Evolutionary conservation across 2,797 vertebrate species (phyloP).

Genomic region (Hyperoplus lanceolatus): DNA sequence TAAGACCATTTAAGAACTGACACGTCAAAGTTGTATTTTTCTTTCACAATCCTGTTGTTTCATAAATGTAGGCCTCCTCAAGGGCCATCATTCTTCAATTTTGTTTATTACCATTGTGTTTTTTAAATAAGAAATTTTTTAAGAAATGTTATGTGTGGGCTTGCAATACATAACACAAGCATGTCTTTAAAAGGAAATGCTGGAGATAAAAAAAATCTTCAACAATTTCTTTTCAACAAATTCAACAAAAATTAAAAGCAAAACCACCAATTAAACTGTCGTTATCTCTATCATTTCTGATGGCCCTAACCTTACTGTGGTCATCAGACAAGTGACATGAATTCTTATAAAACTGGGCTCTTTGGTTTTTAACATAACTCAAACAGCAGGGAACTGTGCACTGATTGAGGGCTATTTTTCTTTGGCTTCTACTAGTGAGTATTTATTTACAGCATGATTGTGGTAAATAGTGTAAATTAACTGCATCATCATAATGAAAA

Average conservation of each 20-base stretch:
- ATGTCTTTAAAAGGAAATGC: constrained; percentile 1
- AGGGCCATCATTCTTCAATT: neutral
- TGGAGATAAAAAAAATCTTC: neutral
- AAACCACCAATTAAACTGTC: too few species aligned
- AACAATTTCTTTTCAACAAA: neutral
- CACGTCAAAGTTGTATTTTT: neutral
- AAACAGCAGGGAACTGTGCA: neutral
- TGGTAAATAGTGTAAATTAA: constrained; percentile 4
- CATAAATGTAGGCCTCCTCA: constrained; percentile 11
- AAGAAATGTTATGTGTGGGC: too few species aligned
- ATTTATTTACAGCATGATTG: neutral
- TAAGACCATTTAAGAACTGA: neutral
- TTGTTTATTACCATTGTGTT: neutral
- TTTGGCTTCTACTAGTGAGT: neutral
- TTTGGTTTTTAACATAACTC: neutral
- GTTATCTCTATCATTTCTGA: neutral
- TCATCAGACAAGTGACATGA: neutral
- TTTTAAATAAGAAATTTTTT: too few species aligned
- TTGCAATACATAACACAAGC: too few species aligned
- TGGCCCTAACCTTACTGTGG: neutral
- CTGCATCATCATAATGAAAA: neutral
- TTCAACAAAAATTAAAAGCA: neutral
- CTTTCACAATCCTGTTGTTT: neutral
- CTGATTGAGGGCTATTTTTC: neutral
- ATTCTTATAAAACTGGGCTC: neutral